Evolutionary conservation across 2,113 vertebrate species (phyloP).

Genomic region (Eira barbara): DNA sequence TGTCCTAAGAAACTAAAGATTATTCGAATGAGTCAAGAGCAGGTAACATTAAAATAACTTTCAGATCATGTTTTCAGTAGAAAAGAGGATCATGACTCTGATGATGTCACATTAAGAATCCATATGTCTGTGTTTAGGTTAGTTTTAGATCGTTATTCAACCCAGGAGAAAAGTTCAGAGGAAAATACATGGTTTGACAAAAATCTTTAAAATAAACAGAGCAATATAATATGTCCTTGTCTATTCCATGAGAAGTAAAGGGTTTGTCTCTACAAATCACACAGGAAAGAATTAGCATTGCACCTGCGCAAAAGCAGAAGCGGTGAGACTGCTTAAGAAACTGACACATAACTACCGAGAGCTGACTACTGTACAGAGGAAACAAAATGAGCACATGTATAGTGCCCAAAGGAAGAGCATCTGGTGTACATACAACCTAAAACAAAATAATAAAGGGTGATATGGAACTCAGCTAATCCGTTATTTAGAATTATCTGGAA

Average conservation of each 20-base stretch:
- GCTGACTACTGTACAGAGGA: not conserved
- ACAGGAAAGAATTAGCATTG: not conserved
- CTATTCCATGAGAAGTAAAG: conserved; percentile 9
- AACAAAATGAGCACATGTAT: not conserved
- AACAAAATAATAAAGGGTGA: not conserved
- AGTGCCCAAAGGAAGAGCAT: not conserved
- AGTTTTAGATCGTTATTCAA: conserved; percentile 14
- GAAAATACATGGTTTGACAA: not conserved
- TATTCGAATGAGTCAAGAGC: not conserved
- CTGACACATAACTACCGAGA: not conserved
- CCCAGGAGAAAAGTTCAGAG: conserved; percentile 21
- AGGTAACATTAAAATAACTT: not conserved
- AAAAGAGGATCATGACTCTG: not conserved
- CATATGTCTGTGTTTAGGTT: not conserved
- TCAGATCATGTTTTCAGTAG: not conserved
- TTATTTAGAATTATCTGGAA: conserved; percentile 4
- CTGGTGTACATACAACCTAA: not conserved
- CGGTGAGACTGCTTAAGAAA: not conserved
- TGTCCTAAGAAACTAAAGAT: not conserved
- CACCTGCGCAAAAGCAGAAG: not conserved
- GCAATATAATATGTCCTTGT: not conserved
- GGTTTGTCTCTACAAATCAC: not conserved
- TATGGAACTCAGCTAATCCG: not conserved
- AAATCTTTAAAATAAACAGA: conserved; percentile 25
- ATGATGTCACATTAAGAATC: conserved; percentile 3